A percentile compares a stretch with the other conserved stretches of the same genome.
These are phyloP conservation scores for Coilia nasus DNA, from an alignment of 2,797 vertebrate species.

Conservation along the genomic window DNA sequence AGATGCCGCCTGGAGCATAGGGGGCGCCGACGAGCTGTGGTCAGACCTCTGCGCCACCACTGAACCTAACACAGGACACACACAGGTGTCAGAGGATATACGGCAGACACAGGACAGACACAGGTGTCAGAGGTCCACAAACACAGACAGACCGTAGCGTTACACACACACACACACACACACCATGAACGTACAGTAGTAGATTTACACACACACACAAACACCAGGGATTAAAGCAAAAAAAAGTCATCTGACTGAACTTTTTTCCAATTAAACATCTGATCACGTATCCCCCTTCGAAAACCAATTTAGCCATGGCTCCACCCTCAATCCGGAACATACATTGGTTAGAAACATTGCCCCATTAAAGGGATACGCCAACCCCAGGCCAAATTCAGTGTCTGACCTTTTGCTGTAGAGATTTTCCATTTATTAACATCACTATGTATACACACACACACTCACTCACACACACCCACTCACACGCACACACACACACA, in stretches of 20 bases:
- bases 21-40: conserved; percentile 80
- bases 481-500: background rate
- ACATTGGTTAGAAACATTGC: too few species aligned
- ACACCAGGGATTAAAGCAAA: conserved; percentile 70
- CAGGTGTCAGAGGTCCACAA: too few species aligned
- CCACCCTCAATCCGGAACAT: too few species aligned
- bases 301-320: too few species aligned
- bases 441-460: background rate
- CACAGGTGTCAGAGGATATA: background rate
- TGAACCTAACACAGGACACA: conserved; percentile 68
- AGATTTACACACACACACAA: background rate
- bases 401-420: too few species aligned
- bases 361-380: conserved; percentile 70
- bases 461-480: background rate
- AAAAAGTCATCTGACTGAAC: too few species aligned
- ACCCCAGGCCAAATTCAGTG: too few species aligned
- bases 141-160: background rate
- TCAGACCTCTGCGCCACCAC: conserved; percentile 82
- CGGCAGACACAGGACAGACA: background rate
- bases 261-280: too few species aligned
- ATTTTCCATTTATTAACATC: too few species aligned
- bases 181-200: too few species aligned
- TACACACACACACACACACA: background rate
- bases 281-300: too few species aligned
- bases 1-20: conserved; percentile 85